Evolutionary conservation across 2,113 vertebrate genomes (phyloP).

Genomic region (Leucoraja erinaceus): DNA sequence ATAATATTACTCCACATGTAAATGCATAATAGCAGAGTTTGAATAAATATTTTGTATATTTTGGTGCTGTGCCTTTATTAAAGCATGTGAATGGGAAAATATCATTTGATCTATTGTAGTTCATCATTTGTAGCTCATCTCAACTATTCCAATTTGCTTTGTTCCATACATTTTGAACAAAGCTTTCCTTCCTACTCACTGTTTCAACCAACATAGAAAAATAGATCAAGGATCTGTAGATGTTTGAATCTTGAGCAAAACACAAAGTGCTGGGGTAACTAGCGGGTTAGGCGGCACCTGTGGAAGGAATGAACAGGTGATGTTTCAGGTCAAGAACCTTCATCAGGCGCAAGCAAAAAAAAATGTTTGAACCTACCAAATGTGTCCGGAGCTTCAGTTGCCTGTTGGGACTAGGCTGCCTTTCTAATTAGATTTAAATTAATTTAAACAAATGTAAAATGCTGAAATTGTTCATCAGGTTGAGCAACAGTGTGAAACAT

Average conservation of each 20-base stretch:
- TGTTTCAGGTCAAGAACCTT: no score
- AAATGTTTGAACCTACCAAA: background rate
- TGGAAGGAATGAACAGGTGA: no score
- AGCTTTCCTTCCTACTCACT: background rate
- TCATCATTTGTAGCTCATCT: background rate
- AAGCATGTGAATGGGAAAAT: background rate
- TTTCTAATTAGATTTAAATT: background rate
- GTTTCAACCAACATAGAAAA: background rate
- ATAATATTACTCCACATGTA: background rate
- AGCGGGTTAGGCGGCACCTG: no score
- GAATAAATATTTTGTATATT: background rate
- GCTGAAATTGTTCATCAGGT: no score
- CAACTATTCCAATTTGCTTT: background rate
- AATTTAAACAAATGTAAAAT: no score
- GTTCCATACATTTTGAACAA: background rate
- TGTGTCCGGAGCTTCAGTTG: background rate
- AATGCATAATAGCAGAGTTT: background rate
- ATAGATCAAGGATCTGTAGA: background rate
- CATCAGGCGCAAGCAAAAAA: no score
- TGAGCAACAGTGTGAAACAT: no score
- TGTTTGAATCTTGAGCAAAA: no score
- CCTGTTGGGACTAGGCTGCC: background rate
- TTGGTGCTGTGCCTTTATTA: background rate
- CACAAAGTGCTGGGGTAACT: no score
- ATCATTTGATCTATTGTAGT: background rate